These are phyloP conservation scores for Heteractis magnifica DNA, from an alignment of 92 coral and sea anemone genomes.

Conservation along the genomic window DNA sequence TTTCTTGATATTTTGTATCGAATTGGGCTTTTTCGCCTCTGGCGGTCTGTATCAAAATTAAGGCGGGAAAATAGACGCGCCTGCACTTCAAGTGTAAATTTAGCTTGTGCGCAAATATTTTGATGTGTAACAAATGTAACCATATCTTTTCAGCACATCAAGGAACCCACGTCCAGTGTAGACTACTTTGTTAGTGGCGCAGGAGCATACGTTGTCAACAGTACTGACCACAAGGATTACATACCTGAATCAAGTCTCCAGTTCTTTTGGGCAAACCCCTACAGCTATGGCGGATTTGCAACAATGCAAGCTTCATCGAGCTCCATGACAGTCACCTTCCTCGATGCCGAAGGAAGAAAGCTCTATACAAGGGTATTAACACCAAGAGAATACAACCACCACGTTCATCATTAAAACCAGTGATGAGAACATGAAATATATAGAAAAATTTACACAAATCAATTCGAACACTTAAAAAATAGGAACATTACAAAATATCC, in stretches of 20 bases:
- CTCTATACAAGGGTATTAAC: slow-evolving; percentile 56
- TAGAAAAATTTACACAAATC: too few species aligned
- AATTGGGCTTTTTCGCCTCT: too few species aligned
- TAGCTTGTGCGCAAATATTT: background rate
- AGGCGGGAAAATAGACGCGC: too few species aligned
- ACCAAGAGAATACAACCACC: slow-evolving; percentile 46
- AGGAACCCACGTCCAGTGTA: slow-evolving; percentile 72
- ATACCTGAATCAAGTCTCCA: slow-evolving; percentile 71
- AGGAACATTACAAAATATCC: too few species aligned
- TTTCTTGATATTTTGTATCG: too few species aligned
- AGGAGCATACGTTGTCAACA: slow-evolving; percentile 53
- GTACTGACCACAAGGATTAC: slow-evolving; percentile 35
- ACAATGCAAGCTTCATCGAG: slow-evolving; percentile 51
- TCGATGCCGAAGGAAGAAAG: slow-evolving; percentile 67
- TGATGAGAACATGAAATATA: background rate
- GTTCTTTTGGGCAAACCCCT: slow-evolving; percentile 86
- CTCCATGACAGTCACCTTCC: slow-evolving; percentile 60
- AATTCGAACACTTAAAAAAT: too few species aligned
- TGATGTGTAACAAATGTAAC: background rate
- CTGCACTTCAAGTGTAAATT: too few species aligned
- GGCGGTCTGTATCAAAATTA: too few species aligned
- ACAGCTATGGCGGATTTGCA: slow-evolving; percentile 78
- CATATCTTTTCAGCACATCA: slow-evolving; percentile 65
- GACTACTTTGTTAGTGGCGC: slow-evolving; percentile 91
- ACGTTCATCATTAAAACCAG: background rate